phyloP scores from a whole-genome alignment of 2,113 vertebrate genomes.

The Microtus pennsylvanicus region DNA sequence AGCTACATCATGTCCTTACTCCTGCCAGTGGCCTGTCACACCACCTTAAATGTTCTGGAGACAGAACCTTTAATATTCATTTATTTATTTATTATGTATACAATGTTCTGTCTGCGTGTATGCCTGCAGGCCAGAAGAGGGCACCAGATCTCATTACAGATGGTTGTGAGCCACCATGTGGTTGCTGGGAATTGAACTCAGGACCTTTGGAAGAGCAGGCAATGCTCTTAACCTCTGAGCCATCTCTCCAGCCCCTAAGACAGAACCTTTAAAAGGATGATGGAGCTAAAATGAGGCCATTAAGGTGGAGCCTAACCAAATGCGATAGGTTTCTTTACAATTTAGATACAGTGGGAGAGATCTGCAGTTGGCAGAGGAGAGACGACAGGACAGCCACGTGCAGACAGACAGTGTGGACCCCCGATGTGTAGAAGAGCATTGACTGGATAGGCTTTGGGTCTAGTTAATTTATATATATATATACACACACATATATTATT shows the following conservation, averaged over 20 bases:
- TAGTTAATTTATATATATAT: neutral
- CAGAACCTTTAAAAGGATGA: neutral
- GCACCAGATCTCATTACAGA: too few relatives aligned
- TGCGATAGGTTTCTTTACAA: neutral
- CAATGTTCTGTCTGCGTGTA: too few relatives aligned
- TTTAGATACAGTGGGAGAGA: neutral
- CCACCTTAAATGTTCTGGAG: neutral
- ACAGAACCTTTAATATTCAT: neutral
- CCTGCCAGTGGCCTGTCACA: neutral
- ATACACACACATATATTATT: too few relatives aligned
- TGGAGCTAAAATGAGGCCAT: neutral
- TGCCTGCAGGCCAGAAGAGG: too few relatives aligned
- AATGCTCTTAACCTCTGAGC: too few relatives aligned
- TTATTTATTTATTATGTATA: too few relatives aligned
- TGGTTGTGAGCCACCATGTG: too few relatives aligned
- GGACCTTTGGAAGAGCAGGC: too few relatives aligned
- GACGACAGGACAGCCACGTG: fast-evolving
- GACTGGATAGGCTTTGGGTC: neutral
- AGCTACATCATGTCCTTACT: too few relatives aligned
- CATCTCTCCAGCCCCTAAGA: neutral
- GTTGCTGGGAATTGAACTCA: too few relatives aligned
- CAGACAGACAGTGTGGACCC: neutral
- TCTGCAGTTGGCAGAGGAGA: neutral
- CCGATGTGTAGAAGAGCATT: neutral
- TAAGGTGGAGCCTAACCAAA: neutral